These are phyloP conservation scores for Xyliphius kryptos DNA, from an alignment of 2,113 vertebrate genomes.

Conservation along the genomic window DNA sequence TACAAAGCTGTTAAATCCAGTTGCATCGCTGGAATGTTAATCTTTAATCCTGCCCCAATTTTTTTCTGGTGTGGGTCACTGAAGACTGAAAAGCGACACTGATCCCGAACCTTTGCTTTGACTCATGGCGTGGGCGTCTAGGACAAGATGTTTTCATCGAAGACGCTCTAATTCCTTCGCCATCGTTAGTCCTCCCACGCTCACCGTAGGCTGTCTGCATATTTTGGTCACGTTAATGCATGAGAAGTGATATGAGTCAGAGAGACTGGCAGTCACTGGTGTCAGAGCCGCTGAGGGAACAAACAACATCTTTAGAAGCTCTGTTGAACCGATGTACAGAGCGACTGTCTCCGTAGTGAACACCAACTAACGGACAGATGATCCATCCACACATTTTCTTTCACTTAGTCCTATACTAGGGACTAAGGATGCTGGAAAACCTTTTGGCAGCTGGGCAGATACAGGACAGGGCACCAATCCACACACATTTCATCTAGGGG, in stretches of 20 bases:
- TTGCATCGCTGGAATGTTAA: slow-evolving; percentile 5
- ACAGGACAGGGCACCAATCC: too few species aligned
- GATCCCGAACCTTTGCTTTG: background rate
- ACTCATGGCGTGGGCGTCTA: background rate
- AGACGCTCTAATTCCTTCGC: slow-evolving; percentile 12
- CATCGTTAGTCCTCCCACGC: slow-evolving; percentile 34
- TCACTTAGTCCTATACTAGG: too few species aligned
- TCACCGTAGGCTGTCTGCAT: slow-evolving; percentile 39
- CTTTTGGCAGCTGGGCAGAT: too few species aligned
- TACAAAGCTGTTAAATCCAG: background rate
- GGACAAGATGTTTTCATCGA: slow-evolving; percentile 9
- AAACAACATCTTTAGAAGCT: slow-evolving; percentile 8
- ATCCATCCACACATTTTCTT: too few species aligned
- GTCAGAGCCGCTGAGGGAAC: too few species aligned
- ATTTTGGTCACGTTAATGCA: slow-evolving; percentile 41
- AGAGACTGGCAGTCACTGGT: slow-evolving; percentile 6
- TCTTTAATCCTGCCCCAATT: background rate
- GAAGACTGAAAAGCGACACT: slow-evolving; percentile 6
- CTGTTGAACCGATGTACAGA: too few species aligned
- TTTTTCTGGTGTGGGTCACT: slow-evolving; percentile 10
- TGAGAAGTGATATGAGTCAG: slow-evolving; percentile 36
- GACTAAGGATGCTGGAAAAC: too few species aligned
- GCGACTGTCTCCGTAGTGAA: too few species aligned
- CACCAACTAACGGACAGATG: too few species aligned
- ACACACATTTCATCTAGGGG: too few species aligned